Base-by-base conservation (phyloP, 2,113 vertebrate genomes). In the Thunnus thynnus region DNA sequence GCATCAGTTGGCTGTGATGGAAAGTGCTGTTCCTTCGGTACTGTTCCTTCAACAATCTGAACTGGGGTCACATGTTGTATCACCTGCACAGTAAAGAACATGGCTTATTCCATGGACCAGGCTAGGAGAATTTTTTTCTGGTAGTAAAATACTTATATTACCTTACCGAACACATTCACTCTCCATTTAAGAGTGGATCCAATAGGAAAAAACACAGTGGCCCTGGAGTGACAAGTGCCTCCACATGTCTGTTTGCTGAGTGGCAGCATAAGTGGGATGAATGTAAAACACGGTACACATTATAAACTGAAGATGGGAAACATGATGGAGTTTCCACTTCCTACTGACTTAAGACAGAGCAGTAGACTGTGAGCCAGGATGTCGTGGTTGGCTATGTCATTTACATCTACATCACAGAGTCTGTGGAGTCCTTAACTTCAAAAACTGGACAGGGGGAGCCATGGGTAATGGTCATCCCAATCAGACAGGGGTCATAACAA, bases 11-110 rank as follows among this genome's bases (percentile, higher is more conserved):
- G 57, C 81, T 80, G 54, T 58, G 60, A 14, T 22, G 0, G 47
- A 76, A 79, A 82, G 36, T 41, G 36, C 36, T 41, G 36, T 41
- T 41, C 7, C 36, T 41, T 41, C 9, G 8, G 68, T 56, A 18
- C 11, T 13, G 44, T 62, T 79, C 67, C 73, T 61, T 72, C 57
- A 47, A 32, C 17, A 72, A 17, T 72, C 14, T 74, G 64, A 80
- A 62, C n/a, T 0, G 13, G 61, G 76, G 58, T 89, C 75, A 76
- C 66, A 51, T 71, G 54, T 56, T 65, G 20, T 30, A 52, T 67
- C 50, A 71, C 63, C 27, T 77, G 25, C 36, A 78, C 61, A 63
- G 56, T 72, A 57, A 67, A 80, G 5, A 58, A 69, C 44, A 57
- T 32, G 22, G 47, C n/a, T 8, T 27, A 41, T 22, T 51, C 27